Evolutionary conservation across 30 jellyfish, hydroid and myxozoan genomes (phyloP).

Genomic region (Nemopilema nomurai): DNA sequence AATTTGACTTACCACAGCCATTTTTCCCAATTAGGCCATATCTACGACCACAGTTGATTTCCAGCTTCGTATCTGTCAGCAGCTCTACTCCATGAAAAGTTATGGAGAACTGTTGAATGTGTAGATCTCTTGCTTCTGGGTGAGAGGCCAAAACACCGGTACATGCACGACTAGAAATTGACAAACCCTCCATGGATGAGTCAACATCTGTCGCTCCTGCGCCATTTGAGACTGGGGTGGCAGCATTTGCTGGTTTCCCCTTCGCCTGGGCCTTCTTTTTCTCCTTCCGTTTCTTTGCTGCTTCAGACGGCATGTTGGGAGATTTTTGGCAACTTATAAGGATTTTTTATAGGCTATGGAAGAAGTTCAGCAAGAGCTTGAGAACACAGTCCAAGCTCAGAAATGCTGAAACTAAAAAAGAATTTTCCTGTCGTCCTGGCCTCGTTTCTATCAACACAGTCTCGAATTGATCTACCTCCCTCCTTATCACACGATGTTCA

Average conservation of each 20-base stretch:
- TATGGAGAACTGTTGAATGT: constrained; percentile 80
- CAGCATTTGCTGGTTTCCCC: constrained; percentile 61
- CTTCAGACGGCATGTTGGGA: constrained; percentile 93
- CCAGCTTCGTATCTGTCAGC: constrained; percentile 79
- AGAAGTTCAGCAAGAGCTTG: not conserved
- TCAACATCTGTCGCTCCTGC: constrained; percentile 19
- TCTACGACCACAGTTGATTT: constrained; percentile 92
- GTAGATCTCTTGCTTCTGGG: constrained; percentile 96
- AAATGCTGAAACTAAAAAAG: not conserved
- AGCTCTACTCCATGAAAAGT: constrained; percentile 96
- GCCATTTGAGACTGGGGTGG: constrained; percentile 49
- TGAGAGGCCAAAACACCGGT: constrained; percentile 95
- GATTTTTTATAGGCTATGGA: not conserved
- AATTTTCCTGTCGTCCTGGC: not conserved
- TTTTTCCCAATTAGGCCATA: constrained; percentile 95
- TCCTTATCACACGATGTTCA: too few species aligned
- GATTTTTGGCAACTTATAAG: not conserved
- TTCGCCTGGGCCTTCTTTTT: constrained; percentile 88
- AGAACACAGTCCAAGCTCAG: not conserved
- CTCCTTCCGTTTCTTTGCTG: constrained; percentile 96
- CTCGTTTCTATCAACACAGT: not conserved
- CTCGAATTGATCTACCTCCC: not conserved
- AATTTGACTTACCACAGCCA: constrained; percentile 92
- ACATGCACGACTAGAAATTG: constrained; percentile 78
- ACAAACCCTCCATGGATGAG: constrained; percentile 39